These are phyloP conservation scores for Ploceus nigricollis DNA, from an alignment of 2,113 vertebrate genomes.

Conservation along the genomic window DNA sequence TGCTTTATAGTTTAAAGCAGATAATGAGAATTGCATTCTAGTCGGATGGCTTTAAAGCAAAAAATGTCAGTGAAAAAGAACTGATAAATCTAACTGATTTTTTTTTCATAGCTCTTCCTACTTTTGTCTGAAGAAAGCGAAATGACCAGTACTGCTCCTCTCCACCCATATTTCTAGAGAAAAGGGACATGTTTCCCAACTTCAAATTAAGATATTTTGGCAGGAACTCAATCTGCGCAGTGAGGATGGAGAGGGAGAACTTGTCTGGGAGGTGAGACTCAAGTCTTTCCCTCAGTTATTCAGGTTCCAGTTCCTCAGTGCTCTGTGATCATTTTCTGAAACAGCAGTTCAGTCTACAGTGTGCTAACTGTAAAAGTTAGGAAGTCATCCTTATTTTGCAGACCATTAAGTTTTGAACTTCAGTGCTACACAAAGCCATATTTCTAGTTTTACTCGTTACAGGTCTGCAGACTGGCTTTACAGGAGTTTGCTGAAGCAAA, in stretches of 20 bases:
- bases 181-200: not conserved
- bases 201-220: not conserved
- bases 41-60: not conserved
- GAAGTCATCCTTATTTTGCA: not conserved
- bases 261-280: not conserved
- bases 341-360: not conserved
- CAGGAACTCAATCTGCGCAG: accelerated
- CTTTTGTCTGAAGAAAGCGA: not conserved
- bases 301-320: not conserved
- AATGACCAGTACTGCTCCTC: not conserved
- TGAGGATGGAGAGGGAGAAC: not conserved
- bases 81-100: not conserved
- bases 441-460: not conserved
- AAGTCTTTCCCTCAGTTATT: not conserved
- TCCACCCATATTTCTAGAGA: not conserved
- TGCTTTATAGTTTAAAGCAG: not conserved
- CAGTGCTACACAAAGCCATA: not conserved
- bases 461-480: not conserved
- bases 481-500: not conserved
- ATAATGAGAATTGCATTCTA: not conserved
- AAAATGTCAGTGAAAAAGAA: not conserved
- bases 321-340: not conserved
- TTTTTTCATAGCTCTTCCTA: not conserved
- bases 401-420: not conserved
- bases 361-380: not conserved